Conservation (phyloP, 2,113 vertebrate genomes). For the Petaurus breviceps region DNA sequence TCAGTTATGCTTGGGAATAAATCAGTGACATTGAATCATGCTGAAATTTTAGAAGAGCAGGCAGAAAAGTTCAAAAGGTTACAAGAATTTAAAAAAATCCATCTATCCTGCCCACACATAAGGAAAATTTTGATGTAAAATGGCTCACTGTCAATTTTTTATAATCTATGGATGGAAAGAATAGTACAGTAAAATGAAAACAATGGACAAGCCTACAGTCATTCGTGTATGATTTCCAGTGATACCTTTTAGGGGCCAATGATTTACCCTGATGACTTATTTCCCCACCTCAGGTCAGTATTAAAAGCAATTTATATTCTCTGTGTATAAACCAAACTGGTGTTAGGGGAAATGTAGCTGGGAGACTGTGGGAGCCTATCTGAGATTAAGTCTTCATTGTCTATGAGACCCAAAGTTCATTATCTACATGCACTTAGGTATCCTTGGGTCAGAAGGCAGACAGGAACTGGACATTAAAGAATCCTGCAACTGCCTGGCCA, state of each 20-base stretch:
- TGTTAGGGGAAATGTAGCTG: neutral
- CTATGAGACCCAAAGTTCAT: neutral
- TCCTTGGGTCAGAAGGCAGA: conserved; percentile 19
- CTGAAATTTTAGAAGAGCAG: neutral
- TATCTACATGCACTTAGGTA: neutral
- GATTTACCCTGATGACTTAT: neutral
- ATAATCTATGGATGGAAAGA: conserved; percentile 15
- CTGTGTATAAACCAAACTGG: conserved; percentile 10
- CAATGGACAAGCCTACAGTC: neutral
- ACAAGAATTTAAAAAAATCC: neutral
- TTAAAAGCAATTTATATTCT: conserved; percentile 26
- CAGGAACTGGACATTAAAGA: conserved; percentile 16
- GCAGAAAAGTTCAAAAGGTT: neutral
- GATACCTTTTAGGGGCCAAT: conserved; percentile 7
- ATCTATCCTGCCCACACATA: neutral
- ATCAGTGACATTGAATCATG: neutral
- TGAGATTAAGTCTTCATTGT: neutral
- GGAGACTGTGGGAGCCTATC: neutral
- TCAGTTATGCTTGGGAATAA: neutral
- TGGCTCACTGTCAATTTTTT: neutral
- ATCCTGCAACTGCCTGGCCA: conserved; percentile 7
- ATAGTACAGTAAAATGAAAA: conserved; percentile 32
- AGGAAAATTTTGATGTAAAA: neutral
- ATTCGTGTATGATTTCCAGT: neutral
- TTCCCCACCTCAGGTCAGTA: conserved; percentile 4